Conservation (phyloP, 2,888 invertebrate genomes). For the Eristalinus sepulchralis region DNA sequence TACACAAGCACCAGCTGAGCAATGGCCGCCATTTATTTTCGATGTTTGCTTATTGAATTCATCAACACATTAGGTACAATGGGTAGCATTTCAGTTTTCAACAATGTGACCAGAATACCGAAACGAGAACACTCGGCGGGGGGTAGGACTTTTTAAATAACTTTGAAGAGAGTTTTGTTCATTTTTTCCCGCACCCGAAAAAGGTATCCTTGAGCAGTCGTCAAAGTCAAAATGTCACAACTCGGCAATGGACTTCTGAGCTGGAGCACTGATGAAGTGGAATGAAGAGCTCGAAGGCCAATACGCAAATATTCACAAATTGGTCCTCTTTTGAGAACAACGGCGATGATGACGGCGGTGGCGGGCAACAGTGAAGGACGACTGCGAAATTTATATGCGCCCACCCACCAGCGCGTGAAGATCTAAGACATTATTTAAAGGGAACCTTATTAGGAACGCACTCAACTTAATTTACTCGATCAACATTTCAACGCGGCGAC, state of each 20-base stretch:
- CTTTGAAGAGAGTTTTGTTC: neutral
- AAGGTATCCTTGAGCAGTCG: slow-evolving; percentile 15
- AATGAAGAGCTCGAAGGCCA: neutral
- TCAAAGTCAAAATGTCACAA: slow-evolving; percentile 53
- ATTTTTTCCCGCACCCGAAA: neutral
- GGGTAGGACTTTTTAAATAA: neutral
- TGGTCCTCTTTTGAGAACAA: neutral
- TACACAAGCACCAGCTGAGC: neutral
- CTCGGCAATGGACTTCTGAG: slow-evolving; percentile 20
- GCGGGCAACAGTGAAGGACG: neutral
- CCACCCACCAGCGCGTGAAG: slow-evolving; percentile 21
- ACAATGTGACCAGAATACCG: neutral
- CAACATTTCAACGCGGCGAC: slow-evolving; percentile 40
- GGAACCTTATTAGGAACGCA: slow-evolving; percentile 46
- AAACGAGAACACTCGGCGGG: neutral
- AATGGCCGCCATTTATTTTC: neutral
- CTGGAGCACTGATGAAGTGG: neutral
- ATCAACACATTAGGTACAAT: neutral
- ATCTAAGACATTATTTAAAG: slow-evolving; percentile 32
- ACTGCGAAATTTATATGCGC: slow-evolving; percentile 6
- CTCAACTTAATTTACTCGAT: slow-evolving; percentile 60
- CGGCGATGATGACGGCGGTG: neutral
- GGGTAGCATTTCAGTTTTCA: neutral
- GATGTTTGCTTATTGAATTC: neutral
- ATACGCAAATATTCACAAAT: slow-evolving; percentile 31